Conservation (phyloP, 2,113 vertebrate genomes). For the Bufo gargarizans region DNA sequence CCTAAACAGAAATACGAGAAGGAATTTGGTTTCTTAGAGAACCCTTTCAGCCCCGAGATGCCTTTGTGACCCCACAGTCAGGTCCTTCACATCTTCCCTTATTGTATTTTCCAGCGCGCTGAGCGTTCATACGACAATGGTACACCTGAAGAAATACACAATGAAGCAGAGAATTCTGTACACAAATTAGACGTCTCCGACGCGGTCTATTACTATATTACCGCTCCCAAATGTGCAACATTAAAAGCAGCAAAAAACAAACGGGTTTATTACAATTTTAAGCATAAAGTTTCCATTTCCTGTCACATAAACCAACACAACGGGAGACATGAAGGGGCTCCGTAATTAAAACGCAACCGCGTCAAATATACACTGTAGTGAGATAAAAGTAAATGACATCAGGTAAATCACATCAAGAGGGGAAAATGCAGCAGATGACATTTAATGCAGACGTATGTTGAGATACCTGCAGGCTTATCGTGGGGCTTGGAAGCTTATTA, state of each 20-base stretch:
- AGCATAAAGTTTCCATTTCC: not conserved
- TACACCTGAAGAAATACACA: not conserved
- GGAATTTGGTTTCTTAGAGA: too few species aligned
- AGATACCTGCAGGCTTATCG: conserved; percentile 16
- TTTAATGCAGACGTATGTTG: not conserved
- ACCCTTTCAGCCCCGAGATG: too few species aligned
- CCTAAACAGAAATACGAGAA: too few species aligned
- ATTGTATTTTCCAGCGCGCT: not conserved
- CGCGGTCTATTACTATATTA: not conserved
- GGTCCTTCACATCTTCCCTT: too few species aligned
- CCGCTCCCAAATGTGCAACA: not conserved
- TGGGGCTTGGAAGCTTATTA: not conserved
- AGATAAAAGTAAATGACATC: conserved; percentile 3
- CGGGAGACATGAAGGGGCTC: not conserved
- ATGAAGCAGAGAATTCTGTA: not conserved
- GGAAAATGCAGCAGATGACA: not conserved
- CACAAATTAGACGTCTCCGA: not conserved
- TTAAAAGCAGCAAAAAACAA: not conserved
- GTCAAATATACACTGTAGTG: not conserved
- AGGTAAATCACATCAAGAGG: not conserved
- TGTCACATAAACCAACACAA: not conserved
- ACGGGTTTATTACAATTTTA: not conserved
- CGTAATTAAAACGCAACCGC: conserved; percentile 15
- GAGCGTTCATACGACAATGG: not conserved
- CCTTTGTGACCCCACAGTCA: too few species aligned